Base-by-base conservation (phyloP, 2,888 invertebrate species). In the Agrochola lychnidis region DNA sequence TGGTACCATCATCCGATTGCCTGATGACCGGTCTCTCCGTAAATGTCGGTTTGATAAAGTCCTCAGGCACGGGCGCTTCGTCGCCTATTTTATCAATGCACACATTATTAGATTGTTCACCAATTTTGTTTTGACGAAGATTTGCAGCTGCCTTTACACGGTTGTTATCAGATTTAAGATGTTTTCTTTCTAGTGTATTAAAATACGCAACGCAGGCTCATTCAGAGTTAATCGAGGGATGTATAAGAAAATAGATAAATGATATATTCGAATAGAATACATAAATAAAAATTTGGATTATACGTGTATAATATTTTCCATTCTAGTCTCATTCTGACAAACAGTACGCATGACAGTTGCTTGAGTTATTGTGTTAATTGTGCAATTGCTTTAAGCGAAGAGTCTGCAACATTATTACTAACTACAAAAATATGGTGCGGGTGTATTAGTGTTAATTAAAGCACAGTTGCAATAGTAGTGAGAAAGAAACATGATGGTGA, bases 1-100 rank as follows among this genome's bases (percentile, higher is more conserved):
- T 99, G 95, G 98, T 98, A 93, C 99, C 99, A 97, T 99, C 99
- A 92, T 99, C 99, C 93, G 99, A 98, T 97, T 99, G 99, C 97
- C 99, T 98, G 96, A 99, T 99, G 94, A 99, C 98, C 84, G 99
- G 99, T 97, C 99, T 98, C 97, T 99, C 99, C 93, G 99, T 99
- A 97, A 99, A 99, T 90, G 99, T 99, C 90, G 99, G 99, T 97
- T 99, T 99, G 97, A 99, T 98, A 95, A 98, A 99, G 96, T 99
- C 98, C 92, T 98, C 98, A 91, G 99, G 99, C 94, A 99, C 98
- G 91, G 99, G 98, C 95, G 99, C 99, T 97, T 99, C 99, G 97
- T 99, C 99, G 98, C 99, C 99, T 99, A 94, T 87, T 91, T 90
- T 76, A 93, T 91, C 85, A 93, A 92, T 91, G 90, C 88, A 92